Base-by-base conservation (phyloP, 2,113 vertebrate genomes). In the Fulica atra region DNA sequence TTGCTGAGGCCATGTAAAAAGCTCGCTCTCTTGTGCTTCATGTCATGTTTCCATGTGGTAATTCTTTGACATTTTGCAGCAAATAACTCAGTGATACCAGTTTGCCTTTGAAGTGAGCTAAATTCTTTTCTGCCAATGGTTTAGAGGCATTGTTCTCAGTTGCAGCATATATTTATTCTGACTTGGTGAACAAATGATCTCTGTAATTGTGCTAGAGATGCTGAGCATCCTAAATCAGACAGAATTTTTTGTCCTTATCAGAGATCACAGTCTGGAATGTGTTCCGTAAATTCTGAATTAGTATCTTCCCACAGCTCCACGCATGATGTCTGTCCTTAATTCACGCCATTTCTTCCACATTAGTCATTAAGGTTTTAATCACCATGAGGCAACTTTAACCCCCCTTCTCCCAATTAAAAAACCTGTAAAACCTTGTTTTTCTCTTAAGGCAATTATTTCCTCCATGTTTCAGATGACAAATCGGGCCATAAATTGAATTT, bases 401-500 rank as follows among this genome's bases (percentile, higher is more conserved):
- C 13, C 7, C 4, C 5, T 26, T 15, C 2, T 8, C 11, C 6
- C 29, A 81, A 73, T 59, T 86, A 38, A 40, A 85, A 94, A 2
- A 56, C 9, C 1, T 16, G 26, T 70, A 89, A 61, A 70, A 89
- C 5, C 11, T 76, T 89, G 25, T 56, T 89, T 68, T 92, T 71
- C 76, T 90, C 80, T 87, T 72, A 84, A 89, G 69, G 29, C 31
- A 96, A 89, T 93, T 80, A 91, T 91, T 66, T n/a, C 13, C 38
- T 77, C 48, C 19, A n/a, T 83, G 48, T 94, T 90, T 91, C 89
- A 86, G 26, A 69, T 53, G 64, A 95, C 24, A 95, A 87, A 87
- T 64, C 91, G 31, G 73, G 19, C 44, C 61, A 90, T 83, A 88
- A 96, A 86, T 95, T 93, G 40, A 88, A 89, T 89, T 95, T 93